Evolutionary conservation across 2,888 invertebrate species (phyloP).

Genomic region (Drosophila atroscutellata): DNA sequence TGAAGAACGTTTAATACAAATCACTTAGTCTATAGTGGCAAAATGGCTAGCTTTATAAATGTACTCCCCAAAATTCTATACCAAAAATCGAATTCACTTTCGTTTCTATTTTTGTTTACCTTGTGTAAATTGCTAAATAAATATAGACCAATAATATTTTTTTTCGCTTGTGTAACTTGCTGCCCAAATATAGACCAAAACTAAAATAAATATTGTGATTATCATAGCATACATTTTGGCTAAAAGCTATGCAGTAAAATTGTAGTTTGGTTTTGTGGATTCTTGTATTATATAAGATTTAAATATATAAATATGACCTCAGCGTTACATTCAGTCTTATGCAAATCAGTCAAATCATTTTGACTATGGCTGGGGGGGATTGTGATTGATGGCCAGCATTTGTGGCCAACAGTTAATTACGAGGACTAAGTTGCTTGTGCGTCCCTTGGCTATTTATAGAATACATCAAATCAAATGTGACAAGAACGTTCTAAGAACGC

Average conservation of each 20-base stretch:
- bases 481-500: conserved; percentile 10
- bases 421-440: neutral
- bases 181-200: neutral
- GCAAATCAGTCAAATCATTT: neutral
- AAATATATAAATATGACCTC: neutral
- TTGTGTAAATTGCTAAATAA: neutral
- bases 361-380: neutral
- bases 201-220: neutral
- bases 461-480: conserved; percentile 23
- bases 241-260: neutral
- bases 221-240: neutral
- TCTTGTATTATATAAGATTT: neutral
- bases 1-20: neutral
- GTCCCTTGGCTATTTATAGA: conserved; percentile 44
- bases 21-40: neutral
- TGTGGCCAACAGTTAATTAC: conserved; percentile 60
- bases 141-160: neutral
- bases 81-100: too few relatives aligned
- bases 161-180: neutral
- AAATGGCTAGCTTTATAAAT: neutral
- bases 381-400: conserved; percentile 65
- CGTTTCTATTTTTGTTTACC: neutral
- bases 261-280: neutral
- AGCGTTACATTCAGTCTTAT: neutral
- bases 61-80: neutral